Evolutionary conservation across 2,113 vertebrate species (phyloP).

Genomic region (Aphyosemion australe): DNA sequence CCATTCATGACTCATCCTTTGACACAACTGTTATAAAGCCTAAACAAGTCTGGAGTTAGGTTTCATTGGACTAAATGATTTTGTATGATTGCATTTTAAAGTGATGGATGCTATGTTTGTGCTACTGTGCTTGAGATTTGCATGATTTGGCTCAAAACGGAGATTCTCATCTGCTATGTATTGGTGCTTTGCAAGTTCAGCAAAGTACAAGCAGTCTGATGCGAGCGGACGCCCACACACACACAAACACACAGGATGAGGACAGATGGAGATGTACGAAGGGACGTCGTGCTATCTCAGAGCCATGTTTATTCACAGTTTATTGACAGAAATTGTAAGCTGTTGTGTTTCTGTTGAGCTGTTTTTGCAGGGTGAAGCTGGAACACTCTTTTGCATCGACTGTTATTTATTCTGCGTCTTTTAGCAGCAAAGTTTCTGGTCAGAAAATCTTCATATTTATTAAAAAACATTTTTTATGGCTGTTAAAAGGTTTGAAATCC

Average conservation of each 20-base stretch:
- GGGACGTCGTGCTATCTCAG: conserved; percentile 18
- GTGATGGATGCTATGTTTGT: background rate
- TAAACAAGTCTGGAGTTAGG: background rate
- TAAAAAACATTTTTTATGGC: too few relatives aligned
- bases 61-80: background rate
- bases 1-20: background rate
- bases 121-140: conserved; percentile 11
- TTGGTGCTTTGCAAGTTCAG: conserved; percentile 65
- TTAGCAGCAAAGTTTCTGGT: too few relatives aligned
- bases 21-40: background rate
- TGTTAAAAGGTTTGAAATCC: too few relatives aligned
- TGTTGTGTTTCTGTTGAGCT: background rate
- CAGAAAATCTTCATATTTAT: too few relatives aligned
- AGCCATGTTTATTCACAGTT: conserved; percentile 12
- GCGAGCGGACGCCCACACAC: conserved; percentile 30
- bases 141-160: conserved; percentile 46
- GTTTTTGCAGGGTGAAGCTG: background rate
- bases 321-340: conserved; percentile 8
- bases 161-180: conserved; percentile 49
- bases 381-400: background rate
- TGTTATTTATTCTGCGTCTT: too few relatives aligned
- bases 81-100: background rate
- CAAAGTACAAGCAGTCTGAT: conserved; percentile 52
- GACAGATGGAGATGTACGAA: conserved; percentile 57
- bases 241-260: conserved; percentile 11